Base-by-base conservation (phyloP, 1,140 invertebrate genomes). In the Coboldia fuscipes region DNA sequence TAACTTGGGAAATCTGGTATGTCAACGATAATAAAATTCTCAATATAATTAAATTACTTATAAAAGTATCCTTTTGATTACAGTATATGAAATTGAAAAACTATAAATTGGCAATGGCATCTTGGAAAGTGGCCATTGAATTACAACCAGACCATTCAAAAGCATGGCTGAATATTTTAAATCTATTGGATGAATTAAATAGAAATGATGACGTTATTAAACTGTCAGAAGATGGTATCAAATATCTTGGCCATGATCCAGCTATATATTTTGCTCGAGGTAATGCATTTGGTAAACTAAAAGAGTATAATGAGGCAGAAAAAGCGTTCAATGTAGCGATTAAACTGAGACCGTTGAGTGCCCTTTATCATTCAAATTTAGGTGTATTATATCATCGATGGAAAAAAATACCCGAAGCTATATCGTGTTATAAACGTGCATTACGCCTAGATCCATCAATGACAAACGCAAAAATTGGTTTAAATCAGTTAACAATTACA, bases 361-460 rank as follows among this genome's bases (percentile, higher is more conserved):
- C 73, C 13, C 62, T 77, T 8, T 85, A 82, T 59, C 72, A 76
- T 48, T 70, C 76, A 4, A 93, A 94, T 65, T 64, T 94, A 42
- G 83, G 85, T 39, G 86, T 96, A 18, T 59, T 94, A 1, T 94
- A 93, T 59, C 89, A 96, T 58, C 70, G 84, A 23, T 93, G 85
- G 86, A 76, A 78, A 33, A 85, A 78, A 60, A 62, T 68, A 39
- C 54, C 70, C 1, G 52, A 69, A 39, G 88, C 88, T 3, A 66
- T 74, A 47, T 46, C 63, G 35, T 69, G 72, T 53, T 96, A 96
- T 47, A 58, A 60, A 35, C 70, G 63, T 51, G 80, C 86, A 10
- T 54, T 89, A 23, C 52, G 64, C 45, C 48, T 89, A 2, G 69
- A 86, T 50, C 73, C 81, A 4, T 48, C 59, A 34, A 61, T 70